A percentile compares a stretch with the other conserved stretches of the same genome.
phyloP scores from a whole-genome alignment of 1,140 invertebrate species.

The Bombus cullumanus region DNA sequence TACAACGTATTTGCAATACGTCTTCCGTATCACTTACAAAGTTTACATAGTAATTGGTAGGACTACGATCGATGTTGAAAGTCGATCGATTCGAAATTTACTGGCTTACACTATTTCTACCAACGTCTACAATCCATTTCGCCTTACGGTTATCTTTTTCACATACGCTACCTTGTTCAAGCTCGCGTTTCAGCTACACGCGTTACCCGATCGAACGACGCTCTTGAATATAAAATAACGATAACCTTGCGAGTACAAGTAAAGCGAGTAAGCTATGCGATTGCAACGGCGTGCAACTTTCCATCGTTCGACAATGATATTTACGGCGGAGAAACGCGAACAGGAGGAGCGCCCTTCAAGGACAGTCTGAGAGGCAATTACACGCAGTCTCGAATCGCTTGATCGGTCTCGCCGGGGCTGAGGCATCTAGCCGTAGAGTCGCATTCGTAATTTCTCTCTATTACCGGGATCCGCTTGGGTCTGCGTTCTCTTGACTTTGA shows the following conservation, averaged over 20 bases:
- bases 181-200: neutral
- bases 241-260: neutral
- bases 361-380: conserved; percentile 7
- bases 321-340: neutral
- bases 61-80: neutral
- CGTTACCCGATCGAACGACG: neutral
- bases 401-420: neutral
- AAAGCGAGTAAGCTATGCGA: neutral
- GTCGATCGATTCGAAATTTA: neutral
- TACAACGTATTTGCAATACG: neutral
- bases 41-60: neutral
- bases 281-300: conserved; percentile 6
- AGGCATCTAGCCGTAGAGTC: conserved; percentile 3
- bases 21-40: no score
- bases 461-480: neutral
- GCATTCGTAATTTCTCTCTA: conserved; percentile 1
- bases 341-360: conserved; percentile 16
- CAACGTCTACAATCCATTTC: neutral
- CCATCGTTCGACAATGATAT: neutral
- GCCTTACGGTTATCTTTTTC: neutral
- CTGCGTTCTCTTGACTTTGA: conserved; percentile 75
- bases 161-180: neutral
- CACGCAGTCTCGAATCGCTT: neutral
- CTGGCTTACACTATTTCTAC: neutral
- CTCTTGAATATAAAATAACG: neutral